Evolutionary conservation across 2,113 vertebrate genomes (phyloP).

Genomic region (Muntiacus muntjak): DNA sequence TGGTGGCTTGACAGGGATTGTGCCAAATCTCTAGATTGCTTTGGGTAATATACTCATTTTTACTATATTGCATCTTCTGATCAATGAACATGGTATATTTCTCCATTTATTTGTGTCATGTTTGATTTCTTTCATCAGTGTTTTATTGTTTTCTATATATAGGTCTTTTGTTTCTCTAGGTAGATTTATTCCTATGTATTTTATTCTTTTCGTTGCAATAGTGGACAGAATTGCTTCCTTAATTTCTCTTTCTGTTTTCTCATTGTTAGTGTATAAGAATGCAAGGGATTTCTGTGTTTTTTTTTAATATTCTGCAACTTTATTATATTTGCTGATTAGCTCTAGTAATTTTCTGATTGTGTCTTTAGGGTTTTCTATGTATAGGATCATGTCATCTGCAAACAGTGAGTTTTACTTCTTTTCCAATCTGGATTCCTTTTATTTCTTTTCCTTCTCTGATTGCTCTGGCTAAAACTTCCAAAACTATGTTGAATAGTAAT

Average conservation of each 20-base stretch:
- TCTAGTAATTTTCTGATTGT: background rate
- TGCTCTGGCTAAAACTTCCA: background rate
- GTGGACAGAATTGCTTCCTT: background rate
- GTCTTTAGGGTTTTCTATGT: background rate
- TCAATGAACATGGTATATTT: background rate
- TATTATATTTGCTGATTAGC: background rate
- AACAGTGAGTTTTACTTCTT: background rate
- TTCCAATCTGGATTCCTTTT: background rate
- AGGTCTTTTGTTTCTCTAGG: background rate
- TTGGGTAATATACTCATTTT: background rate
- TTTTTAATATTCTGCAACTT: background rate
- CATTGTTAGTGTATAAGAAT: background rate
- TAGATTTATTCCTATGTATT: background rate
- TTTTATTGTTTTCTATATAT: background rate
- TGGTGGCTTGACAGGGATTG: background rate
- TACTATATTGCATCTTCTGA: background rate
- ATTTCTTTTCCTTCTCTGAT: background rate
- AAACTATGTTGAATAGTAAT: background rate
- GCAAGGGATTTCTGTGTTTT: background rate
- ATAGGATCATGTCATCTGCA: background rate
- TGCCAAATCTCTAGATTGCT: background rate
- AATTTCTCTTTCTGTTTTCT: background rate
- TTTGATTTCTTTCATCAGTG: background rate
- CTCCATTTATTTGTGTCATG: background rate
- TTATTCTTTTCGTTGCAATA: background rate